These are phyloP conservation scores for Heliconius nattereri DNA, from an alignment of 1,140 invertebrate genomes.

Conservation along the genomic window DNA sequence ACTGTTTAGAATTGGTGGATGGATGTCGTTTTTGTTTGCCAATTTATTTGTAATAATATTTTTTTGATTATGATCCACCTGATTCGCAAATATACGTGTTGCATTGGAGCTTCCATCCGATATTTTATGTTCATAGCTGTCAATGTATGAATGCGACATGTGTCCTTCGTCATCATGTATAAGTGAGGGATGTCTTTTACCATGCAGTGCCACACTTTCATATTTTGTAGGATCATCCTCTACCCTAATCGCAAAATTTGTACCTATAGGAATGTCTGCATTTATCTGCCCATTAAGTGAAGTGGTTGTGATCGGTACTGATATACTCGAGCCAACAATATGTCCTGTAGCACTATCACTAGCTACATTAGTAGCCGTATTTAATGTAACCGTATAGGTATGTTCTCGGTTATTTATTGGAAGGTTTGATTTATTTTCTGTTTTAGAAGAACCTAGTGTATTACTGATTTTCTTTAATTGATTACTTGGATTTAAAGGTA, in stretches of 20 bases:
- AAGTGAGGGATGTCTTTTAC: conserved; percentile 51
- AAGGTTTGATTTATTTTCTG: conserved; percentile 51
- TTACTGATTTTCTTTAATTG: conserved; percentile 35
- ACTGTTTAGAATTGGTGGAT: conserved; percentile 62
- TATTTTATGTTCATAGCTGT: conserved; percentile 47
- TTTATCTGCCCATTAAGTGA: conserved; percentile 62
- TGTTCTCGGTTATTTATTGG: conserved; percentile 50
- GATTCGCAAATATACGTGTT: background rate
- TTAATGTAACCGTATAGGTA: conserved; percentile 63
- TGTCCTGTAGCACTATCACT: conserved; percentile 52
- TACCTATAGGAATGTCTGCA: conserved; percentile 77
- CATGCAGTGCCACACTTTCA: conserved; percentile 61
- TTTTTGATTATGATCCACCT: background rate
- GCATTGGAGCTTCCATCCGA: background rate
- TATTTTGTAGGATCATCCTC: conserved; percentile 66
- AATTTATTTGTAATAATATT: conserved; percentile 4
- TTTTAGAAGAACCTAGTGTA: conserved; percentile 46
- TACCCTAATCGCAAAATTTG: conserved; percentile 78
- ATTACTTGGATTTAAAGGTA: conserved; percentile 38
- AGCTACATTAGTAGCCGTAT: conserved; percentile 64
- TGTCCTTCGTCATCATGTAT: conserved; percentile 48
- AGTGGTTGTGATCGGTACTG: conserved; percentile 56
- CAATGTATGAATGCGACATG: conserved; percentile 49
- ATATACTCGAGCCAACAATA: conserved; percentile 64
- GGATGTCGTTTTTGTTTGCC: conserved; percentile 25